These are phyloP conservation scores for Psilopogon haemacephalus DNA, from an alignment of 2,113 vertebrate genomes.

Conservation along the genomic window DNA sequence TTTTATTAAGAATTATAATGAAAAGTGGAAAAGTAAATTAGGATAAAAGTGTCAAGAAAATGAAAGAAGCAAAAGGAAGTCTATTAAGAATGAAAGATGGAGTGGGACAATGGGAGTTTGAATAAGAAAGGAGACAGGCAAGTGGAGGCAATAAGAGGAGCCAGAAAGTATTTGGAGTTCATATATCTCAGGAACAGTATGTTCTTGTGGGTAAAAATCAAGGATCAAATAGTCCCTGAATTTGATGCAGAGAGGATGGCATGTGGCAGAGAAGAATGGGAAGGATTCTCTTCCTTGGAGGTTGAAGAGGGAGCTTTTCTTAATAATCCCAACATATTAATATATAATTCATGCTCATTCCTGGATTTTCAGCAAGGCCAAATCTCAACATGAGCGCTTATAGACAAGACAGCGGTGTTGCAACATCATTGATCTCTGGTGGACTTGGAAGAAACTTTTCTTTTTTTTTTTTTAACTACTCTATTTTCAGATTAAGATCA, in stretches of 20 bases:
- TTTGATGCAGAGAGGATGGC: not conserved
- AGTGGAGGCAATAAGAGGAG: not conserved
- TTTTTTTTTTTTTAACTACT: not conserved
- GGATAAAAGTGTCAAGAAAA: not conserved
- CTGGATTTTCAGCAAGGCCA: not conserved
- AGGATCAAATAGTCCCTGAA: not conserved
- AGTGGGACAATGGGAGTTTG: not conserved
- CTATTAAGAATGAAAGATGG: not conserved
- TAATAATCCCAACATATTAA: not conserved
- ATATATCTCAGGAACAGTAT: not conserved
- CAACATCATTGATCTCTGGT: not conserved
- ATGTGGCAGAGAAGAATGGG: not conserved
- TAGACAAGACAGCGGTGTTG: not conserved
- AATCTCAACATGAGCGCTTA: not conserved
- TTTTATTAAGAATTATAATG: not conserved
- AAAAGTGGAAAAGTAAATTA: not conserved
- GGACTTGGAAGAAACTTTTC: not conserved
- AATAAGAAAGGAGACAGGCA: not conserved
- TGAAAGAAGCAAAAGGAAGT: not conserved
- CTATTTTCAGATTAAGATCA: not conserved
- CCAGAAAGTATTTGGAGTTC: not conserved
- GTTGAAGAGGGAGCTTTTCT: not conserved
- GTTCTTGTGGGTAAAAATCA: not conserved
- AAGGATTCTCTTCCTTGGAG: not conserved
- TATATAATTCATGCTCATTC: not conserved